A percentile compares a stretch with the other conserved stretches of the same genome.
Evolutionary conservation across 2,113 vertebrate genomes (phyloP).

Genomic region (Sylvietta virens): DNA sequence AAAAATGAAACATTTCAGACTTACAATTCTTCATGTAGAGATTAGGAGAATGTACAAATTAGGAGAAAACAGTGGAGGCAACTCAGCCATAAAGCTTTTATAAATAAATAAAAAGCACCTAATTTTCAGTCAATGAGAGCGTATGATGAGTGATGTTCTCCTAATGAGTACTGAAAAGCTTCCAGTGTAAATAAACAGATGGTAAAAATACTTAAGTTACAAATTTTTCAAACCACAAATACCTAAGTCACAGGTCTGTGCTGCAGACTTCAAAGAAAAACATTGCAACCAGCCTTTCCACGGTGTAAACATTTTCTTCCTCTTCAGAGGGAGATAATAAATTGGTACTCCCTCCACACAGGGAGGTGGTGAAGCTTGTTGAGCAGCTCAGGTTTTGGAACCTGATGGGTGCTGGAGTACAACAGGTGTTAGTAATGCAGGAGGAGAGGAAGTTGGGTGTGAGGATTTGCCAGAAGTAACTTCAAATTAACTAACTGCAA

Average conservation of each 20-base stretch:
- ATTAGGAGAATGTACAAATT: not conserved
- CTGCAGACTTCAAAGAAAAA: not conserved
- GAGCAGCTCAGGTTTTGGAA: not conserved
- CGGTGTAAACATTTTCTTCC: not conserved
- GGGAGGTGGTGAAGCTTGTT: not conserved
- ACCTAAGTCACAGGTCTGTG: not conserved
- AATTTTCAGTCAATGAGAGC: not conserved
- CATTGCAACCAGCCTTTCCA: not conserved
- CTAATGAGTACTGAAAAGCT: not conserved
- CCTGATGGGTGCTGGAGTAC: not conserved
- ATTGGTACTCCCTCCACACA: not conserved
- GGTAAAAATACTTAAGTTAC: constrained; percentile 15
- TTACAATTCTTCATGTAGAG: not conserved
- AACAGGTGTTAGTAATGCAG: not conserved
- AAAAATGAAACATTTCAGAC: not conserved
- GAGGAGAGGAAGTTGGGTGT: not conserved
- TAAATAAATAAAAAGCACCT: constrained; percentile 4
- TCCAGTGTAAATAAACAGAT: constrained; percentile 32
- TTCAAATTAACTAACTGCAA: not conserved
- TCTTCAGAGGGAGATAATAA: not conserved
- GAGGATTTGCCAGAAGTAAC: not conserved
- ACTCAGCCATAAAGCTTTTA: not conserved
- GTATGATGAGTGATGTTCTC: not conserved
- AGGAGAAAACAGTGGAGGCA: not conserved
- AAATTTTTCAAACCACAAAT: not conserved